These are phyloP conservation scores for Pachymerium ferrugineum DNA, from an alignment of 2,888 invertebrate genomes.

Conservation along the genomic window DNA sequence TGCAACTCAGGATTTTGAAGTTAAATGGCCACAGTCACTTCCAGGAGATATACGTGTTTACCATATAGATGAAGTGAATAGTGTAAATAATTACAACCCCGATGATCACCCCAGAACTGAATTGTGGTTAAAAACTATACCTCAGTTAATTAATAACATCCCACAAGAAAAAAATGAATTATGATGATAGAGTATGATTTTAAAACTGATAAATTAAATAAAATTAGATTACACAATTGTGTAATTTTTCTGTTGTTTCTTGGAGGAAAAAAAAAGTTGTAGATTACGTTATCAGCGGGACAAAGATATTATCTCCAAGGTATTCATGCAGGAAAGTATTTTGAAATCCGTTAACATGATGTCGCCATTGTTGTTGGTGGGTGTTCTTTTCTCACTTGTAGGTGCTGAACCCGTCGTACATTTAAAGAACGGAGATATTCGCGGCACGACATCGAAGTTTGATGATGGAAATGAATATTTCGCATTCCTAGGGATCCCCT, in stretches of 20 bases:
- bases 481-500: conserved; percentile 3
- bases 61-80: neutral
- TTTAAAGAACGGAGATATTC: neutral
- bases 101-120: neutral
- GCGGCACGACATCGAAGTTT: neutral
- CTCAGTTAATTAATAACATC: neutral
- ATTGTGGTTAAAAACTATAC: neutral
- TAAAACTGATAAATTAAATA: too few species aligned
- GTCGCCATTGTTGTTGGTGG: neutral
- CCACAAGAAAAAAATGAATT: too few species aligned
- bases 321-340: too few species aligned
- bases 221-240: too few species aligned
- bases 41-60: neutral
- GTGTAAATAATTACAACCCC: neutral
- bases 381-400: neutral
- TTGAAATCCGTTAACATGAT: too few species aligned
- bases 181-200: too few species aligned
- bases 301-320: too few species aligned
- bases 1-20: neutral
- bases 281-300: too few species aligned
- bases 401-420: neutral
- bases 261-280: too few species aligned
- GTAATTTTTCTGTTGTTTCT: too few species aligned
- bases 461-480: neutral
- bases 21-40: neutral